phyloP scores from a whole-genome alignment of 2,113 vertebrate genomes.

The Eublepharis macularius region DNA sequence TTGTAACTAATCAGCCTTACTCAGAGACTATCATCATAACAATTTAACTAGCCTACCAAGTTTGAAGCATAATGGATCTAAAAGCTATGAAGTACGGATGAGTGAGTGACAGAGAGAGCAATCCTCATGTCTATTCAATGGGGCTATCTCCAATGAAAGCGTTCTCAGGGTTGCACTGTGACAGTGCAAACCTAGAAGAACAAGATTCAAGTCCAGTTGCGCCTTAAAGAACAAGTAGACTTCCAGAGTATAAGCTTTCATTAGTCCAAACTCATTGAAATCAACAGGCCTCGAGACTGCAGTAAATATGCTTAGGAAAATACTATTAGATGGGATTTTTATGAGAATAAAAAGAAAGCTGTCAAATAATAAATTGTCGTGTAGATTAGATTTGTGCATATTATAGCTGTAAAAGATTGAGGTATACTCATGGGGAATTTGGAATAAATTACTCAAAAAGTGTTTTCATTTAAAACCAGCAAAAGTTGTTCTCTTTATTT shows the following conservation, averaged over 20 bases:
- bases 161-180: no score
- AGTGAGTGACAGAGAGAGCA: no score
- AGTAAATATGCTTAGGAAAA: no score
- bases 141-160: no score
- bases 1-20: not conserved
- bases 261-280: no score
- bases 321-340: not conserved
- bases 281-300: no score
- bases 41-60: not conserved
- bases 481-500: not conserved
- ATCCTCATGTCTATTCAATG: no score
- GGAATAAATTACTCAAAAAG: not conserved
- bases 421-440: not conserved
- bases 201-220: no score
- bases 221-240: no score
- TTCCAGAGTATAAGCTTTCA: no score
- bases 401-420: not conserved
- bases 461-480: not conserved
- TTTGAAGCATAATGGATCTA: not conserved
- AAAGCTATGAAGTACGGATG: not conserved
- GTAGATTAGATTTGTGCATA: not conserved
- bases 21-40: not conserved
- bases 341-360: not conserved
- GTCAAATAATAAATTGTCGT: no score
- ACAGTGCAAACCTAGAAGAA: no score